Conservation (phyloP, 2,888 invertebrate species). For the Diarsia mendica region DNA sequence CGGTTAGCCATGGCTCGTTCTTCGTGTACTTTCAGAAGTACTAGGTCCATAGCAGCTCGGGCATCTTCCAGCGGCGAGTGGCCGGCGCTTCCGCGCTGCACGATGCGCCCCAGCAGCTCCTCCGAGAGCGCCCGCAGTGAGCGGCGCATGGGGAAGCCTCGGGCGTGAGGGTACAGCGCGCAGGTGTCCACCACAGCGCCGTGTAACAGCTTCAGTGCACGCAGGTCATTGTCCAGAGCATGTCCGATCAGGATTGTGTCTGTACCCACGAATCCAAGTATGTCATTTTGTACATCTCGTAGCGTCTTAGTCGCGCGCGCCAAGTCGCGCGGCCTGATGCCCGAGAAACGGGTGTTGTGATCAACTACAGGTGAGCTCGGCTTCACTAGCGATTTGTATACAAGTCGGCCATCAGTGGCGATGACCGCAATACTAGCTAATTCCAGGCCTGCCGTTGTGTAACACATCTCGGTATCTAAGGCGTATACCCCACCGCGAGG, state of each 20-base stretch:
- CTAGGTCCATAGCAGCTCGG: constrained; percentile 96
- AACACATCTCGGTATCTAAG: constrained; percentile 99
- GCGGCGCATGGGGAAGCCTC: constrained; percentile 95
- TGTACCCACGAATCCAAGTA: constrained; percentile 94
- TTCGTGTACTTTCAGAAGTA: constrained; percentile 93
- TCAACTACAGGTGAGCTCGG: constrained; percentile 96
- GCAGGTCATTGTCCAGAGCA: constrained; percentile 97
- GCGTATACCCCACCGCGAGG: constrained; percentile 93
- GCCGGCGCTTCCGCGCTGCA: constrained; percentile 93
- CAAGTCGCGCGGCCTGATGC: constrained; percentile 92
- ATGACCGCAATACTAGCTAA: constrained; percentile 96
- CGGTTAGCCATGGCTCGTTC: constrained; percentile 74
- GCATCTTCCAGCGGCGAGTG: constrained; percentile 99
- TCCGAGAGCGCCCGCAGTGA: constrained; percentile 95
- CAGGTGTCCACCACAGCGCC: constrained; percentile 97
- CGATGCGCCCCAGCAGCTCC: constrained; percentile 93
- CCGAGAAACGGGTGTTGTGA: constrained; percentile 98
- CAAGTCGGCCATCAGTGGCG: constrained; percentile 92
- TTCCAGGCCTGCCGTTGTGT: constrained; percentile 96
- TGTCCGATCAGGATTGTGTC: constrained; percentile 98
- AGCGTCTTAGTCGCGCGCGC: constrained; percentile 92
- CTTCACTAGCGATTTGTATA: constrained; percentile 96
- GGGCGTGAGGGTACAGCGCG: constrained; percentile 95
- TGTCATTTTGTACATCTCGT: constrained; percentile 95
- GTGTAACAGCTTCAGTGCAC: constrained; percentile 96